Evolutionary conservation across 2,888 invertebrate genomes (phyloP), one percentile per base, ranked within the genome.

Genomic region (Conops quadrifasciatus): DNA sequence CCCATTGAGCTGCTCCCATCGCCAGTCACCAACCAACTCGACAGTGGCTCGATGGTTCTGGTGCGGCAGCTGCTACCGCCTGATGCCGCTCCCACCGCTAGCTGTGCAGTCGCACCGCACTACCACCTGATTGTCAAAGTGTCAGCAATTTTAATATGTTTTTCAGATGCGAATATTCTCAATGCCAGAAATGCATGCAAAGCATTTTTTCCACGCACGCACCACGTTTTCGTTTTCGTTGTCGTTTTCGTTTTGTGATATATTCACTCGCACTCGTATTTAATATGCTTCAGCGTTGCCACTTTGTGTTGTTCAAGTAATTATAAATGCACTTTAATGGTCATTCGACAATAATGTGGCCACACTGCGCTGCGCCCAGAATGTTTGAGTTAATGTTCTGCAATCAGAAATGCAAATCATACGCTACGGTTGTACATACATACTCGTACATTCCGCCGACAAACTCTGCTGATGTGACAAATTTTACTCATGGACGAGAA

Each of bases 91-190:
- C 36, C 36, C 9, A 36, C 36, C 5, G 36, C 36, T 36, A 36
- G 9, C 36, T 36, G 9, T 36, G 36, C 36, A 36, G 9, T 36
- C 36, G 36, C 36, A 36, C 9, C 36, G 36, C 36, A 36, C 36
- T 36, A 9, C 36, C 62, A 43, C 19, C 43, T 59, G 43, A 19
- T 36, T 62, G 62, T 62, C 62, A 62, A 62, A 62, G 19, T 62
- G 62, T 62, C 62, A 62, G 19, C 62, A 62, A 43, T 62, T 62
- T 62, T 62, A 62, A 43, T 62, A 62, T 62, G 13, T 43, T 36
- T 43, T 62, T 62, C 21, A 21, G 53, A 15, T 43, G 62, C 36
- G 30, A 26, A 24, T 43, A 36, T 62, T 13, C 36, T 60, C 62
- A 62, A 62, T 62, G 36, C 21, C 62, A 62, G 21, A 62, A 62